A percentile compares a stretch with the other conserved stretches of the same genome.
phyloP scores from a whole-genome alignment of 30 jellyfish, hydroid and myxozoan genomes.

The Chrysaora quinquecirrha region DNA sequence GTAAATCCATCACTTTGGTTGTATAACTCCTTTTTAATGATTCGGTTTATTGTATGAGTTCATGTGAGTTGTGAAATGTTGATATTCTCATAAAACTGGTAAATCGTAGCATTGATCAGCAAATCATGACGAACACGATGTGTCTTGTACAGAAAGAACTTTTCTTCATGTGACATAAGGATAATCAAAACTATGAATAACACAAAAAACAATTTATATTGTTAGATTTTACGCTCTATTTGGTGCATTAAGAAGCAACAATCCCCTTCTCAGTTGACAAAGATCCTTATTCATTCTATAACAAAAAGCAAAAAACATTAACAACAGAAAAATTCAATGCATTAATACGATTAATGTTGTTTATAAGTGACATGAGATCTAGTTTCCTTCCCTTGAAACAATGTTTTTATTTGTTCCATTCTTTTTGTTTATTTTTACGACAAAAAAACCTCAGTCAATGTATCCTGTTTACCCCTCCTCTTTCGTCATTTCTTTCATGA shows the following conservation, averaged over 20 bases:
- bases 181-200: not conserved
- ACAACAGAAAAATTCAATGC: not conserved
- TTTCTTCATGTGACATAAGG: not conserved
- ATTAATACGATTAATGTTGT: not conserved
- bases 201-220: not conserved
- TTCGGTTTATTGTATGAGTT: too few relatives aligned
- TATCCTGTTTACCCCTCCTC: too few relatives aligned
- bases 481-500: too few relatives aligned
- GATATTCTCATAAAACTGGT: too few relatives aligned
- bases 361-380: not conserved
- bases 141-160: not conserved
- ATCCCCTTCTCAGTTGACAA: not conserved
- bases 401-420: not conserved
- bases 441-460: too few relatives aligned
- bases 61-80: too few relatives aligned
- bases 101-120: too few relatives aligned
- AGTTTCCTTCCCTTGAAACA: not conserved
- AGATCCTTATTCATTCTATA: not conserved
- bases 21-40: too few relatives aligned
- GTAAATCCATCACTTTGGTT: not conserved
- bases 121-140: too few relatives aligned
- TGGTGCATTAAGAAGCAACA: conserved; percentile 9
- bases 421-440: not conserved
- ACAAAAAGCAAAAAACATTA: not conserved
- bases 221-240: conserved; percentile 54